These are phyloP conservation scores for Manduca sexta DNA, from an alignment of 1,140 invertebrate species.

Conservation along the genomic window DNA sequence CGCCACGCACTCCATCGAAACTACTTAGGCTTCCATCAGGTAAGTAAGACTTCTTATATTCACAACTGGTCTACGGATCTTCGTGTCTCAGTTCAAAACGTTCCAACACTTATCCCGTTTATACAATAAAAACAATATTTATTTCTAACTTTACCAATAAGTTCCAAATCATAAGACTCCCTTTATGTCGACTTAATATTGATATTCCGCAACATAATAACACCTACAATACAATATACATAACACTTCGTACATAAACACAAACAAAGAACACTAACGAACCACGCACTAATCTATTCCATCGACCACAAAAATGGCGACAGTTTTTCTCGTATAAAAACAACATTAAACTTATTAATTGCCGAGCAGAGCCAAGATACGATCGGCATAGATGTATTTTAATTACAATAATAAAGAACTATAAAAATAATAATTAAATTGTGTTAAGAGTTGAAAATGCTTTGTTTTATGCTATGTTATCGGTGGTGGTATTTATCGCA, in stretches of 20 bases:
- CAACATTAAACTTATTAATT: constrained; percentile 19
- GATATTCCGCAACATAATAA: too few species aligned
- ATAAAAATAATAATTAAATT: constrained; percentile 31
- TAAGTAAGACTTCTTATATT: constrained; percentile 73
- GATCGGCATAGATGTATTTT: constrained; percentile 13
- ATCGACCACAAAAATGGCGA: too few species aligned
- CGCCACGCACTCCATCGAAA: constrained; percentile 98
- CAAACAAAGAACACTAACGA: not conserved
- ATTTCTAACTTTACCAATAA: too few species aligned
- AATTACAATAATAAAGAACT: constrained; percentile 17
- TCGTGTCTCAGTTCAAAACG: too few species aligned
- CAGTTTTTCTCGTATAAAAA: constrained; percentile 12
- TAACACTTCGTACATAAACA: too few species aligned
- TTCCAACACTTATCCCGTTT: too few species aligned
- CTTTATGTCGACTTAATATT: too few species aligned
- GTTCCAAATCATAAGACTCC: too few species aligned
- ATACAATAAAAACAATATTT: too few species aligned
- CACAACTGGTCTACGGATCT: too few species aligned
- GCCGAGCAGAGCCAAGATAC: constrained; percentile 14
- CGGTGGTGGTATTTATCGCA: constrained; percentile 19
- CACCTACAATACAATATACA: too few species aligned
- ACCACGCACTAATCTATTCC: too few species aligned
- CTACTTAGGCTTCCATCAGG: constrained; percentile 99
- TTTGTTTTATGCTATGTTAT: constrained; percentile 25
- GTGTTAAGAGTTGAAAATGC: constrained; percentile 43